Evolutionary conservation across 2,888 invertebrate genomes (phyloP).

Genomic region (Silvanus unidentatus): DNA sequence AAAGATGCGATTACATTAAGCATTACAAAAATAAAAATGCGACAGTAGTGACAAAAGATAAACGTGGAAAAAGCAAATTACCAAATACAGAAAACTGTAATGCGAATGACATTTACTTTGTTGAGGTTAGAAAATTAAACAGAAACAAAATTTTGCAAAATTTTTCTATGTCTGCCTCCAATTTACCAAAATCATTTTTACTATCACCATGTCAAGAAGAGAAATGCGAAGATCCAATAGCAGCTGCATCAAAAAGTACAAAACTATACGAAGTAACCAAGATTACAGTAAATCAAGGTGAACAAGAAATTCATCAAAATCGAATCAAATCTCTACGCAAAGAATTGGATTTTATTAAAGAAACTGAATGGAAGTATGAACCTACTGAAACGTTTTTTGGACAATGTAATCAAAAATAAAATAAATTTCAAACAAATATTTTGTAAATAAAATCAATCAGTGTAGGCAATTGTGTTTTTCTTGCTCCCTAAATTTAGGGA

Average conservation of each 20-base stretch:
- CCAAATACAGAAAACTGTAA: no score
- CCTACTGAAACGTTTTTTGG: constrained; percentile 62
- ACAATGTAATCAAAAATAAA: constrained; percentile 36
- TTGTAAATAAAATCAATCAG: neutral
- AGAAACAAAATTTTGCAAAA: no score
- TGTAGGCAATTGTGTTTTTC: no score
- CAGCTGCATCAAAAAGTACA: constrained; percentile 26
- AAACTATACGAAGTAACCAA: constrained; percentile 37
- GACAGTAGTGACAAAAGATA: no score
- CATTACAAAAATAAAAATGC: no score
- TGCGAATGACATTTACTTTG: no score
- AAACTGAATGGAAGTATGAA: constrained; percentile 77
- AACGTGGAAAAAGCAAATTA: no score
- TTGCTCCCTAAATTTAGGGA: no score
- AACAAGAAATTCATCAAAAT: constrained; percentile 62
- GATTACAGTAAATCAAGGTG: constrained; percentile 31
- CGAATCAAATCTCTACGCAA: constrained; percentile 66
- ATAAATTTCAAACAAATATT: neutral
- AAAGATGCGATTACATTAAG: no score
- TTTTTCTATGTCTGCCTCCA: no score
- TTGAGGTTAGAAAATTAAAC: no score
- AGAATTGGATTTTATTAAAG: constrained; percentile 70
- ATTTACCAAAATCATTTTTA: constrained; percentile 29
- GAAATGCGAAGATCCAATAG: constrained; percentile 24
- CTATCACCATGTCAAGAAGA: constrained; percentile 34